Conservation (phyloP, 2,797 vertebrate species). For the Sphenopsis melanotis region DNA sequence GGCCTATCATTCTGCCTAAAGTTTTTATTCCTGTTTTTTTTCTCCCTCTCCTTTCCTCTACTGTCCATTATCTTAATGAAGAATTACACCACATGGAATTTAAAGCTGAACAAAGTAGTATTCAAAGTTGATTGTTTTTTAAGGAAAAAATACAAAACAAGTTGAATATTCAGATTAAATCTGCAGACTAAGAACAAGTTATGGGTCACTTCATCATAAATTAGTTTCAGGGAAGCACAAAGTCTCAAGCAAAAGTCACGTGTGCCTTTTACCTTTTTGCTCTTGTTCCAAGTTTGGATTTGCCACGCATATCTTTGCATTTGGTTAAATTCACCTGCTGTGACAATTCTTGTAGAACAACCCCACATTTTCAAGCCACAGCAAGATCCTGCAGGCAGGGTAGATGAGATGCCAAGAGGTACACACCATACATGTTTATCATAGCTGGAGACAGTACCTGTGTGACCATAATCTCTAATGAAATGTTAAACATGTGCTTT, state of each 20-base stretch:
- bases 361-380: neutral
- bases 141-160: neutral
- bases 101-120: neutral
- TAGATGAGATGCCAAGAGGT: neutral
- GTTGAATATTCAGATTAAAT: neutral
- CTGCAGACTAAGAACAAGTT: neutral
- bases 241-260: neutral
- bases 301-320: neutral
- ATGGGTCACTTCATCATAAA: neutral
- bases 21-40: neutral
- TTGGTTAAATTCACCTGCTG: neutral
- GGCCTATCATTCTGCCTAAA: neutral
- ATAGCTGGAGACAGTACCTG: neutral
- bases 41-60: accelerated
- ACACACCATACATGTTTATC: neutral
- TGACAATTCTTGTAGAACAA: neutral
- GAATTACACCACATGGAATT: neutral
- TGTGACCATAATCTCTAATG: neutral
- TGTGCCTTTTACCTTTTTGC: neutral
- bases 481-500: neutral
- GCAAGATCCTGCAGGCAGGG: neutral
- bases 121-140: neutral
- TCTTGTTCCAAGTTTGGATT: neutral
- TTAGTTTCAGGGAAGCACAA: neutral
- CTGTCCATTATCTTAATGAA: neutral